phyloP scores from a whole-genome alignment of 2,797 vertebrate genomes.

The Taeniopygia guttata region DNA sequence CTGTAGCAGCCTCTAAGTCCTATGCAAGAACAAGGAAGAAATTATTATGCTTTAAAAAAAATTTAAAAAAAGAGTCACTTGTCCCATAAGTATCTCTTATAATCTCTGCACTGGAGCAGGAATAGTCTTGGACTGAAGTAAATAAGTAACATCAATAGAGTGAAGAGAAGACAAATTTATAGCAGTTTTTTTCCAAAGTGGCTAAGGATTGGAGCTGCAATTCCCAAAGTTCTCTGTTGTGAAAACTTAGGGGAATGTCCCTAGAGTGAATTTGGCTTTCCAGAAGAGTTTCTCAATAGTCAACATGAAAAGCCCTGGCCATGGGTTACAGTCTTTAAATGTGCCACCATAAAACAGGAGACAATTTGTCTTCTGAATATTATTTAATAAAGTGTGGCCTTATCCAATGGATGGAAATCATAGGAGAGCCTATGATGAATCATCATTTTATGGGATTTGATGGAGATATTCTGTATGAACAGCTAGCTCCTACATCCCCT shows the following conservation, averaged over 20 bases:
- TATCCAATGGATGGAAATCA: neutral
- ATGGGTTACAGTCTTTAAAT: neutral
- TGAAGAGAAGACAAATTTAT: neutral
- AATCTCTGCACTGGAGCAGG: neutral
- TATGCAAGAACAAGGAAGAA: neutral
- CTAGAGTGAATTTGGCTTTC: neutral
- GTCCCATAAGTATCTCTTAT: neutral
- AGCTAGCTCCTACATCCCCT: neutral
- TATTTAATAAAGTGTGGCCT: neutral
- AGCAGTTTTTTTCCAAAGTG: accelerated
- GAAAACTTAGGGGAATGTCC: neutral
- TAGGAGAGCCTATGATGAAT: neutral
- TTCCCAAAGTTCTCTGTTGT: neutral
- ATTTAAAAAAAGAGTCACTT: neutral
- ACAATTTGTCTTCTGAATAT: neutral
- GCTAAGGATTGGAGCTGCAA: neutral
- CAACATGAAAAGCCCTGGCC: neutral
- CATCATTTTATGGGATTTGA: neutral
- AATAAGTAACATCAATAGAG: neutral
- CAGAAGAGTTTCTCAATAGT: neutral
- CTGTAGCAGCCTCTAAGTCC: neutral
- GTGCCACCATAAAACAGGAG: neutral
- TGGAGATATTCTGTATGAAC: neutral
- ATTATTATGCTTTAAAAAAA: neutral
- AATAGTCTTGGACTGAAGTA: neutral